Percentiles rank a stretch among this genome's conserved stretches.
Evolutionary conservation across 2,113 vertebrate species (phyloP).

Genomic region (Coturnix japonica): DNA sequence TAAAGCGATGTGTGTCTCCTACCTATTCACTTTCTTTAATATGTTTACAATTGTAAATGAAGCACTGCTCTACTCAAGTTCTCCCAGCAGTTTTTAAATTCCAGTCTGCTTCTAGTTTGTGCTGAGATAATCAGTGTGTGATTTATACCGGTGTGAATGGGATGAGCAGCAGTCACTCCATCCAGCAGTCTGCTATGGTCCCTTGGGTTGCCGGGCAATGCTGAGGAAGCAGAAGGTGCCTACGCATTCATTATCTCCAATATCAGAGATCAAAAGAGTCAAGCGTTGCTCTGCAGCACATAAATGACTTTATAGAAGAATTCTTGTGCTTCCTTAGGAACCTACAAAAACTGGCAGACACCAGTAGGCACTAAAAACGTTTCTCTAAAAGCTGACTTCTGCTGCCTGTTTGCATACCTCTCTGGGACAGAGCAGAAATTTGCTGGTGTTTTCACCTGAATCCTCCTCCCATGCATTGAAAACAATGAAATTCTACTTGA

Average conservation of each 20-base stretch:
- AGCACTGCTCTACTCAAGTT: not conserved
- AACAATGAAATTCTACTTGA: conserved; percentile 59
- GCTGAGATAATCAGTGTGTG: not conserved
- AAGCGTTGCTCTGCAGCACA: not conserved
- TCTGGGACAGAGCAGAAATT: conserved; percentile 24
- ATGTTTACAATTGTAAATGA: not conserved
- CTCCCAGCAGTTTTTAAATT: not conserved
- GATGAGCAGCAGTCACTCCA: not conserved
- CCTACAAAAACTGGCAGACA: not conserved
- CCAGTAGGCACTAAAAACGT: conserved; percentile 40
- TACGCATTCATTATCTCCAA: not conserved
- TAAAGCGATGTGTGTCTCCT: not conserved
- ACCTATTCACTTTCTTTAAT: not conserved
- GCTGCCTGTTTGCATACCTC: conserved; percentile 4
- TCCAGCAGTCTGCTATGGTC: not conserved
- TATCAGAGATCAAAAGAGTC: conserved; percentile 17
- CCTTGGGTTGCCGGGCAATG: not conserved
- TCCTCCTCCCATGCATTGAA: not conserved
- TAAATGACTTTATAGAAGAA: conserved; percentile 14
- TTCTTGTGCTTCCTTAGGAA: not conserved
- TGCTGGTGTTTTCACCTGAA: conserved; percentile 7
- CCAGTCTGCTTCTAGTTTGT: not conserved
- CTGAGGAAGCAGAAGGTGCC: not conserved
- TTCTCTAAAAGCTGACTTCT: conserved; percentile 36
- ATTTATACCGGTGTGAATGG: not conserved